A percentile compares a stretch with the other conserved stretches of the same genome.
Conservation (phyloP, 1,140 invertebrate species). For the Hyles vespertilio region DNA sequence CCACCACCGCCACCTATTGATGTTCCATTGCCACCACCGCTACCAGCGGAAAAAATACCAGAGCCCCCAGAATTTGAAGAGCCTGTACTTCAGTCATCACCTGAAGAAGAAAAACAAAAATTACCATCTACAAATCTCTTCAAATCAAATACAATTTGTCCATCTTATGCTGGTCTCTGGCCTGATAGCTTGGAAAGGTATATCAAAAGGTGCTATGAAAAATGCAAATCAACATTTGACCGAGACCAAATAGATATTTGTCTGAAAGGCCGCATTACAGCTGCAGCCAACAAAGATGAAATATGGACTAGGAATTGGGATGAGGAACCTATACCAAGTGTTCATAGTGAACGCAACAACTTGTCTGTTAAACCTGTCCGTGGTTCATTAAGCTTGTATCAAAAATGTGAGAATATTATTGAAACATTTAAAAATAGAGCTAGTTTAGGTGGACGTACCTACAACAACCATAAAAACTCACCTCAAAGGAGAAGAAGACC, state of each 20-base stretch:
- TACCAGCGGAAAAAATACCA: conserved; percentile 61
- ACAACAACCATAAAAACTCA: conserved; percentile 42
- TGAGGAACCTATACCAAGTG: conserved; percentile 91
- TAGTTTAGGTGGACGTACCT: conserved; percentile 30
- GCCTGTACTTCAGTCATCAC: conserved; percentile 7
- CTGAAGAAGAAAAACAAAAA: conserved; percentile 1
- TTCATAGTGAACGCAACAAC: conserved; percentile 85
- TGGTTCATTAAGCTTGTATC: conserved; percentile 74
- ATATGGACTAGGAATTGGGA: conserved; percentile 95
- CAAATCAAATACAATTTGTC: conserved; percentile 49
- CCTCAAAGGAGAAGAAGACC: conserved; percentile 47
- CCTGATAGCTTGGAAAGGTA: conserved; percentile 88
- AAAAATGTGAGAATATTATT: conserved; percentile 57
- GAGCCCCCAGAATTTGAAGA: conserved; percentile 50
- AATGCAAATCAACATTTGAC: conserved; percentile 90
- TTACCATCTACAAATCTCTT: conserved; percentile 42
- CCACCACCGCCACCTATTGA: conserved; percentile 66
- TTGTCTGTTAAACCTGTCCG: conserved; percentile 75
- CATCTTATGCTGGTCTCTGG: conserved; percentile 78
- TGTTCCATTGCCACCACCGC: conserved; percentile 64
- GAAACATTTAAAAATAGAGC: conserved; percentile 44
- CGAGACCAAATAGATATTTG: conserved; percentile 96
- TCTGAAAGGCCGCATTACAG: conserved; percentile 93
- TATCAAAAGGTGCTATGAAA: conserved; percentile 93
- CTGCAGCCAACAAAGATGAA: conserved; percentile 89